Evolutionary conservation across 2,113 vertebrate genomes (phyloP), one percentile per base, ranked within the genome.

Genomic region (Promerops cafer): DNA sequence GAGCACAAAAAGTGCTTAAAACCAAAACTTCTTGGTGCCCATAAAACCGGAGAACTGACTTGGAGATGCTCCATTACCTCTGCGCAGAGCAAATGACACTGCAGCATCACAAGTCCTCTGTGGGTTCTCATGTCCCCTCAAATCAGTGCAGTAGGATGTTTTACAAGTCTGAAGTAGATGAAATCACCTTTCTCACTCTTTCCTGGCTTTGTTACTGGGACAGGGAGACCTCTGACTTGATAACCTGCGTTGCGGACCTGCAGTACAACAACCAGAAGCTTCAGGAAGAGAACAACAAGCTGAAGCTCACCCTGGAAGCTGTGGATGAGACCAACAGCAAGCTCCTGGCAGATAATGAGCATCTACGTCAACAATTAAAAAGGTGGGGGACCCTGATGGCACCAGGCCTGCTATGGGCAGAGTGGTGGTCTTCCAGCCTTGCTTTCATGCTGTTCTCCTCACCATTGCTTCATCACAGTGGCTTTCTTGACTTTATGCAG

Each of bases 211-310:
- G 2, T 79, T 12, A 13, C 44, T 37, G 85, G 12, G 50, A 79
- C 96, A 99, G 99, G 80, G 99, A 99, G 94, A 98, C 98, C 1
- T 98, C 99, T 9, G 99, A 99, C 83, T 93, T 99, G 95, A 98
- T 99, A 37, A 97, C 97, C 53, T 99, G 98, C 7, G 90, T 99
- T 30, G 98, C 98, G 7, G 98, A 99, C 86, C 98, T 99, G 65
- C 98, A 99, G 96, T 98, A 98, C 97, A 99, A 97, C 90, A 99
- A 99, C 90, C 98, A 98, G 63, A 99, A 98, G 53, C 97, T 99
- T 28, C 98, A 98, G 87, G 98, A 99, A n/a, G 98, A 99, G 95
- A 98, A 98, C 30, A 94, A 12, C 52, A 98, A 98, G 76, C 80
- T 99, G 74, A 99, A 99, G 89, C 90, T 98, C 90, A 97, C 96